Evolutionary conservation across 2,113 vertebrate genomes (phyloP).

Genomic region (Sinocyclocheilus grahami): DNA sequence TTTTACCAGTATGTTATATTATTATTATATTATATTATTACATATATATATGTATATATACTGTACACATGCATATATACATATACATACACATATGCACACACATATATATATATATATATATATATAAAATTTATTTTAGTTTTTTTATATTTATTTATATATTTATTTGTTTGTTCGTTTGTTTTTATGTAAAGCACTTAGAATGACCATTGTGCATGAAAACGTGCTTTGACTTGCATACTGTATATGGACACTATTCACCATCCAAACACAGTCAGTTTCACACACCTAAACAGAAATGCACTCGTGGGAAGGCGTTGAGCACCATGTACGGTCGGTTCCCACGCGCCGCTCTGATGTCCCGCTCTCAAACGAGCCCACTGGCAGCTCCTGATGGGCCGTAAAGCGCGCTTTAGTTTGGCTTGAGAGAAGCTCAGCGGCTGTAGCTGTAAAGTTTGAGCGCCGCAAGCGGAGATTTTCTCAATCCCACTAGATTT

Average conservation of each 20-base stretch:
- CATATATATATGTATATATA: too few relatives aligned
- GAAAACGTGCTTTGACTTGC: background rate
- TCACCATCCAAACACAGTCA: background rate
- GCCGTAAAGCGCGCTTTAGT: background rate
- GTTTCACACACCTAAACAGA: background rate
- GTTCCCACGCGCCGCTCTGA: background rate
- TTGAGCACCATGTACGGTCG: constrained; percentile 16
- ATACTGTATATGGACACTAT: background rate
- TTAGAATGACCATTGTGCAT: background rate
- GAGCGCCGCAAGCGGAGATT: background rate
- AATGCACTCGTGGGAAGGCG: background rate
- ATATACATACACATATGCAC: too few relatives aligned
- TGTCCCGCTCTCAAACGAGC: background rate
- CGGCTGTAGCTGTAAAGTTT: background rate
- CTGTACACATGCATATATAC: too few relatives aligned
- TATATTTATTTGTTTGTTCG: too few relatives aligned
- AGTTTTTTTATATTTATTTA: too few relatives aligned
- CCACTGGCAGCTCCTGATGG: constrained; percentile 1
- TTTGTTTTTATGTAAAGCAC: background rate
- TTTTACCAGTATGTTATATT: too few relatives aligned
- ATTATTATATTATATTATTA: too few relatives aligned
- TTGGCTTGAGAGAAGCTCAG: background rate
- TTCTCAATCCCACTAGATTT: constrained; percentile 10
- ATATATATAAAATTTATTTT: too few relatives aligned
- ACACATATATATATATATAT: too few relatives aligned